Base-by-base conservation (phyloP, 2,113 vertebrate genomes). In the Seriola aureovittata region DNA sequence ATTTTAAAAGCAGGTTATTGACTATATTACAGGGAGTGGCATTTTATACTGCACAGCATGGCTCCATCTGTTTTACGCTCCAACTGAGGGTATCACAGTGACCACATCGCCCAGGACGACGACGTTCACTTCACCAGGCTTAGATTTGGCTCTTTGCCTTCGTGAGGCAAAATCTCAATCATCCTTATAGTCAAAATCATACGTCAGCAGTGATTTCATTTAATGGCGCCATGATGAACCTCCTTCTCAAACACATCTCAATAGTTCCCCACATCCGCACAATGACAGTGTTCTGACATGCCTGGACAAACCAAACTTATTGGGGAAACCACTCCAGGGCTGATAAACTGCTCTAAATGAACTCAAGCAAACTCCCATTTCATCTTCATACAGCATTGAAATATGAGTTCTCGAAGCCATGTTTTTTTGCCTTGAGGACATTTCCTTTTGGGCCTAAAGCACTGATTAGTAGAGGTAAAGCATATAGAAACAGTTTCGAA, bases 401-500 rank as follows among this genome's bases (percentile, higher is more conserved):
- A 77, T 16, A 76, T 4, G 75, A 74, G 64, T 42, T 75, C 52
- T 25, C 12, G 42, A 12, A 48, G 57, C 44, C 2, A 54, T 85
- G 72, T 89, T 84, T 82, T 34, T 59, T 82, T 85, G 48, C 68
- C 14, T 25, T 34, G 23, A 21, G 34, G 55, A 68, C 64, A 71
- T 59, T 29, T 65, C 10, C 82, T 46, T 91, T 80, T 21, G 71
- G 76, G 58, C 42, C 54, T 38, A 71, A 68, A 82, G 80, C 40
- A 34, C 23, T 11, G 75, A 90, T 88, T 83, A 85, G 81, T 46
- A 36, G 67, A 38, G 50, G 46, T 73, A 68, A 78, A 85, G 78
- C 64, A 70, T 69, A 88, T 66, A 80, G 64, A 86, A 78, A 89
- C 80, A 40, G 78, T 84, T 84, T 52, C 73, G 48, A 86, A 75